Evolutionary conservation across 1,140 invertebrate genomes (phyloP), one percentile per base, ranked within the genome.

Genomic region (Acromyrmex echinatior): DNA sequence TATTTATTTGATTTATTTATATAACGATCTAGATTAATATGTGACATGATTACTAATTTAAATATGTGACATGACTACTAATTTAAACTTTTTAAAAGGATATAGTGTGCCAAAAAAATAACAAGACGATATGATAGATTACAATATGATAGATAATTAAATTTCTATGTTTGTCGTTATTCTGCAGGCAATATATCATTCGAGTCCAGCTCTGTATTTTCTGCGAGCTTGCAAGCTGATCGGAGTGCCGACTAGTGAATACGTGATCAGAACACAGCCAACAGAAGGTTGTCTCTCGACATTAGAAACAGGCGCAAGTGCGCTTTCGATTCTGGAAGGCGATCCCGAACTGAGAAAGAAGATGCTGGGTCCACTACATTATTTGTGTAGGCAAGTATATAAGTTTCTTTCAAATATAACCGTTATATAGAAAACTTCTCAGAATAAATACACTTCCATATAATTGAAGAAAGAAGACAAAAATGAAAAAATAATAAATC

Each of bases 191-290:
- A 98, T 98, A 81, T 98, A 97, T 95, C 96, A 97, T 58, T 96
- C 97, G 63, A 97, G 97, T 94, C 96, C 97, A n/a, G 94, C 96
- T 49, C 93, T 98, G 60, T 97, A 97, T 91, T 95, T 94, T 68
- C 92, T 98, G 63, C 96, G 96, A 88, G 97, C 98, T 92, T 97
- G 98, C 2, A 98, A 98, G 95, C 95, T 99, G 49, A 95, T 98
- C 62, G 96, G 96, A 6, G 96, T 95, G 65, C 96, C 96, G 86
- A 96, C 96, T 65, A 99, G 98, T 94, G 97, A 98, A 94, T 99
- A 99, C 94, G 98, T 99, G 74, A 99, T 99, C 88, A 96, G 98
- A 88, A 99, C 98, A 6, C 98, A 99, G 93, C 98, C 98, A 6
- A 98, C 98, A 35, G 98, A 99, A 94, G 97, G 97, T 45, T 98